These are phyloP conservation scores for Xestia xanthographa DNA, from an alignment of 2,888 invertebrate species.

Conservation along the genomic window DNA sequence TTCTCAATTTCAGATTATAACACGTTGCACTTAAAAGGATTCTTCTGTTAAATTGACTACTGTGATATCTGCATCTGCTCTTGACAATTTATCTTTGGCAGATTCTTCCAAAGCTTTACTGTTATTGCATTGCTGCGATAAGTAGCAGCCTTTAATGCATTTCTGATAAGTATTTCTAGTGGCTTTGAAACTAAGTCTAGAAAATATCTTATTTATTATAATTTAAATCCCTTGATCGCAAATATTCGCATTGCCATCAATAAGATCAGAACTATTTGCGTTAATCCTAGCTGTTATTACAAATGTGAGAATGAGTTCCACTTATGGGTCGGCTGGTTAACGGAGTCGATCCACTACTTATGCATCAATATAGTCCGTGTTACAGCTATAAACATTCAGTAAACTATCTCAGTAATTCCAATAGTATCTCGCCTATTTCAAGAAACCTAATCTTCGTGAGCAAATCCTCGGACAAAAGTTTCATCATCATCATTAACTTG, in stretches of 20 bases:
- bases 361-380: neutral
- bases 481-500: constrained; percentile 33
- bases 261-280: constrained; percentile 30
- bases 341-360: constrained; percentile 12
- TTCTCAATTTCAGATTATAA: constrained; percentile 6
- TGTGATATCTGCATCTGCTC: constrained; percentile 34
- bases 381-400: neutral
- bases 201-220: constrained; percentile 49
- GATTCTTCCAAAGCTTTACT: constrained; percentile 37
- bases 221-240: constrained; percentile 47
- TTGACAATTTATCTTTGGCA: constrained; percentile 36
- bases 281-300: constrained; percentile 31
- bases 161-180: constrained; percentile 37
- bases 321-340: constrained; percentile 18
- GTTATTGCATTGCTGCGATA: constrained; percentile 43
- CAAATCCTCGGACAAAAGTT: constrained; percentile 24
- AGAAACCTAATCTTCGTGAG: constrained; percentile 31
- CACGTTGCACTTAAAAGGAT: constrained; percentile 20
- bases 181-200: constrained; percentile 29
- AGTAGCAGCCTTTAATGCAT: constrained; percentile 53
- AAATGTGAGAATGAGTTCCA: constrained; percentile 42
- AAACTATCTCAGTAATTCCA: constrained; percentile 2
- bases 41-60: constrained; percentile 28
- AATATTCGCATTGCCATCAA: constrained; percentile 46
- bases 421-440: constrained; percentile 2